Evolutionary conservation across 2,113 vertebrate species (phyloP).

Genomic region (Orthonyx spaldingii): DNA sequence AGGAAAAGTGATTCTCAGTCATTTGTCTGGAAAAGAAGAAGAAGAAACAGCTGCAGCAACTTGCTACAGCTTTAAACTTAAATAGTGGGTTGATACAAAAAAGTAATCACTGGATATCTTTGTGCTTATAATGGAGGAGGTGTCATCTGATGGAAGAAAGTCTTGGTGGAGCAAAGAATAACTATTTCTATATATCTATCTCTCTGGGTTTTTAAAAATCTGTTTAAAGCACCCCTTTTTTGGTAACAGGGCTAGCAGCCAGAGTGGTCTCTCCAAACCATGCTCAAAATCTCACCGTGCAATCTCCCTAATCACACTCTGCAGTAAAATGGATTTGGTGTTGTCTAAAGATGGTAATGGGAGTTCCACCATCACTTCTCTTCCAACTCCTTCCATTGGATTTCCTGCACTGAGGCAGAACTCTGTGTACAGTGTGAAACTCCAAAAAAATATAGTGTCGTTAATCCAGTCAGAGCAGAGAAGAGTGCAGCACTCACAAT

Average conservation of each 20-base stretch:
- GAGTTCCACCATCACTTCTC: not conserved
- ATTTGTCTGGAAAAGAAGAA: not conserved
- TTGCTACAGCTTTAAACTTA: not conserved
- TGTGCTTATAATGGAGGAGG: rapidly evolving
- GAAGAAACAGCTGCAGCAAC: constrained; percentile 36
- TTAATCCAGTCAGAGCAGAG: not conserved
- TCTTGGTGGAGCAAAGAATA: not conserved
- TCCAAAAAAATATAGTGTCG: not conserved
- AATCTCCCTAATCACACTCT: not conserved
- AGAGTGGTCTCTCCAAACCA: not conserved
- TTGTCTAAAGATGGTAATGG: not conserved
- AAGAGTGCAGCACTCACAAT: not conserved
- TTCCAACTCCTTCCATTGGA: not conserved
- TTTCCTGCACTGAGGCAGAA: not conserved
- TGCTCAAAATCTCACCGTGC: not conserved
- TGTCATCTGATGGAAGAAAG: not conserved
- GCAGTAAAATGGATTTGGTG: not conserved
- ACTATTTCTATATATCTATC: not conserved
- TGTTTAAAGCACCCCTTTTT: not conserved
- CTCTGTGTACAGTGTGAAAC: not conserved
- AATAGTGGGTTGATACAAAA: not conserved
- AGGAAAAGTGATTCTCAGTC: not conserved
- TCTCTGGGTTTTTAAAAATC: rapidly evolving
- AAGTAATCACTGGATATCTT: not conserved
- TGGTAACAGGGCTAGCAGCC: not conserved